Base-by-base conservation (phyloP, 2,113 vertebrate species). In the Monopterus albus region DNA sequence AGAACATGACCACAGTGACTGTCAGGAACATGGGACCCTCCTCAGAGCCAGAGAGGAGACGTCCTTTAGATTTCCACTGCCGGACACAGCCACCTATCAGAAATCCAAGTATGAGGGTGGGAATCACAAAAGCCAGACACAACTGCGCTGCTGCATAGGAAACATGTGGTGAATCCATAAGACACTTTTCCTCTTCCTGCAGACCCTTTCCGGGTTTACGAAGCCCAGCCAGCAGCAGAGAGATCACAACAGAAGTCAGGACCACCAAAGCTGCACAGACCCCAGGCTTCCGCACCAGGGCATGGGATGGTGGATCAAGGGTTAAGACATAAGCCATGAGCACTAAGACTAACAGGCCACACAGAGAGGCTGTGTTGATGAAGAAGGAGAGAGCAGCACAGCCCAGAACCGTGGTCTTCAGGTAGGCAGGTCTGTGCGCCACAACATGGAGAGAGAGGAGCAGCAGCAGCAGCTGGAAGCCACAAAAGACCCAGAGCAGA, bases 391-490 rank as follows among this genome's bases (percentile, higher is more conserved):
- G 88, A 0, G 84, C 0, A 0, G 87, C 93, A 5, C 95, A 95
- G 2, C 71, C 9, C 0, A 95, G 40, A 13, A 66, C 77, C 1
- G 92, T 91, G 25, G 78, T 67, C 17, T 0, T 2, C 53, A 94
- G 62, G 81, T 93, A 91, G 17, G 55, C 1, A 0, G 95, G 95
- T 43, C 92, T 91, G 76, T 91, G n/a, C 0, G 75, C 23, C 38
- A 92, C 79, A 0, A 82, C 71, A 4, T 91, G 93, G n/a, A 95
- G 83, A 0, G 94, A 95, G 1, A 95, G 82, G 26, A 96, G 52
- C 6, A 94, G 83, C 17, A 93, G 83, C 10, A 93, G 55, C 35
- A 94, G 50, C 14, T 94, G 91, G n/a, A 91, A 84, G 69, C 91
- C 21, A 1, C 88, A 91, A 50, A 95, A 93, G 20, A 75, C 79